Base-by-base conservation (phyloP, 2,113 vertebrate genomes). In the Apodemus speciosus region DNA sequence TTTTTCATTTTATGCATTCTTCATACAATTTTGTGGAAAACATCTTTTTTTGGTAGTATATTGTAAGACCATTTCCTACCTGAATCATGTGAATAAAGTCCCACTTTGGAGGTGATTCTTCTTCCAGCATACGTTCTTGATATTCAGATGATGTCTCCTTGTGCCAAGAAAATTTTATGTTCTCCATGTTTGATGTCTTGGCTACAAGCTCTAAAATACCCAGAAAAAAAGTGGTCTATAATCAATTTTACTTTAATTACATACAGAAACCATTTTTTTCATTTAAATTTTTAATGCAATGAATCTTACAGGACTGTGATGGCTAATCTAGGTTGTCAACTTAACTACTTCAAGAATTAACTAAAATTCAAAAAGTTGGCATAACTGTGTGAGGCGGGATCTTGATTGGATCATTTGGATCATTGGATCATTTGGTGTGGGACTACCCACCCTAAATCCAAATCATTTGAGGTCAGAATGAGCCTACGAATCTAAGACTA, bases 51-150 rank as follows among this genome's bases (percentile, higher is more conserved):
- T 97, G 95, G 96, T 62, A 91, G 25, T 40, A 73, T 80, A 87
- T 91, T 92, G 53, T 40, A 95, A 93, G 90, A 91, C 96, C 83
- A 95, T 77, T 85, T 96, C 95, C 97, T 97, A 99, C 99, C 99
- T 99, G 99, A 97, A 99, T 98, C 99, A 99, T 99, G 98, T 99
- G 99, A 98, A 99, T 99, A 95, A 99, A 99, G 97, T 99, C 99
- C 96, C 98, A 98, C 94, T 98, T 99, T 97, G 98, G 98, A 79
- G 96, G 89, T 43, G 97, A 97, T 90, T 98, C 98, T 90, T 98
- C 98, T 90, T 89, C 96, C 43, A 96, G 98, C 97, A 98, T 98
- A 94, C 98, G 97, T 77, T 97, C 98, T 98, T 99, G 98, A 96
- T 99, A 99, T 97, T 99, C 99, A 85, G 97, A 72, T 30, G 99